Evolutionary conservation across 2,113 vertebrate species (phyloP).

Genomic region (Chloebia gouldiae): DNA sequence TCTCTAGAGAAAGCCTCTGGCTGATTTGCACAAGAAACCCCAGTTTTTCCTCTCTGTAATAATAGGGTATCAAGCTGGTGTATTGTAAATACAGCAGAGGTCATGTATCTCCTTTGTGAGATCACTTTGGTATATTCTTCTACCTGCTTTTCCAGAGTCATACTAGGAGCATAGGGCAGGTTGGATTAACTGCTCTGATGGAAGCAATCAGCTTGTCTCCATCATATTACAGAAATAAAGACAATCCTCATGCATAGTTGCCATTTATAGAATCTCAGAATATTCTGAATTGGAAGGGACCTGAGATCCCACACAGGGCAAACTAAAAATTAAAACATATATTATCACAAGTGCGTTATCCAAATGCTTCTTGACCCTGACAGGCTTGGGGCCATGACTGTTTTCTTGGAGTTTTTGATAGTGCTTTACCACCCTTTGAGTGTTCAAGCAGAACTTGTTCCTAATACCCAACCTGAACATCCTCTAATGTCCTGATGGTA

Average conservation of each 20-base stretch:
- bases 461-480: neutral
- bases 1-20: neutral
- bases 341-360: neutral
- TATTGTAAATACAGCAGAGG: neutral
- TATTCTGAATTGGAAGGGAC: neutral
- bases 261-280: neutral
- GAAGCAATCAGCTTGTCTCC: neutral
- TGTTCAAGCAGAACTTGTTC: neutral
- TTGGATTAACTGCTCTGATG: neutral
- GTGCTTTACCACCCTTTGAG: neutral
- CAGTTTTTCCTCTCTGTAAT: neutral
- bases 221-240: neutral
- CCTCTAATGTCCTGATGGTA: neutral
- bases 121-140: neutral
- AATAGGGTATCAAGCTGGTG: neutral
- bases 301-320: neutral
- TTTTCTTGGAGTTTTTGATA: neutral
- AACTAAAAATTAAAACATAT: neutral
- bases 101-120: neutral
- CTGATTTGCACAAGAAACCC: neutral
- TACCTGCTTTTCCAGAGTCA: neutral
- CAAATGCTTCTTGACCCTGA: neutral
- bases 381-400: neutral
- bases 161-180: neutral
- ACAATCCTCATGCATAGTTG: rapidly evolving